Percentiles rank a stretch among this genome's conserved stretches.
Evolutionary conservation across 2,797 vertebrate genomes (phyloP).

Genomic region (Myotis planiceps): DNA sequence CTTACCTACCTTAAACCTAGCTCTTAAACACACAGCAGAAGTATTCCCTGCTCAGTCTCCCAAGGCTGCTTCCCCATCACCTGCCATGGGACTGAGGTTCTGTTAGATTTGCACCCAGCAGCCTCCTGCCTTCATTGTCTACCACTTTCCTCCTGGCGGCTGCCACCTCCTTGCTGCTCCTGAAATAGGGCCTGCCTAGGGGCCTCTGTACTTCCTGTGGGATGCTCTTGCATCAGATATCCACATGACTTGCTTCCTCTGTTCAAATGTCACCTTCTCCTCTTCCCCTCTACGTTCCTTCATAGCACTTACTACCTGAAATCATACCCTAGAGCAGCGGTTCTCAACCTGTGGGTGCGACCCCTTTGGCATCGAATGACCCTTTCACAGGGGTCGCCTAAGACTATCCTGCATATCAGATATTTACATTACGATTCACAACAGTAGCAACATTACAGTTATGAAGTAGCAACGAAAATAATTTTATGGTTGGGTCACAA

Average conservation of each 20-base stretch:
- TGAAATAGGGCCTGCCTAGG: background rate
- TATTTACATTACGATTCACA: too few relatives aligned
- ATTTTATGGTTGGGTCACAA: too few relatives aligned
- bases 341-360: too few relatives aligned
- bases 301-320: background rate
- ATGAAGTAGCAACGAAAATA: too few relatives aligned
- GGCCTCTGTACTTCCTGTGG: background rate
- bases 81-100: background rate
- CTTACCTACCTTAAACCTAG: background rate
- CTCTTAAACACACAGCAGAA: background rate
- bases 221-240: background rate
- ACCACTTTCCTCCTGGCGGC: background rate
- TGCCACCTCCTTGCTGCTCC: background rate
- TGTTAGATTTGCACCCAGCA: background rate
- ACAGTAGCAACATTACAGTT: too few relatives aligned
- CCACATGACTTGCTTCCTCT: background rate
- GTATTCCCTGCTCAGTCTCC: background rate
- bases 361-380: too few relatives aligned
- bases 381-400: too few relatives aligned
- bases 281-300: background rate
- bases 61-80: background rate
- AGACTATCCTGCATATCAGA: too few relatives aligned
- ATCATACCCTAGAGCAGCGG: background rate
- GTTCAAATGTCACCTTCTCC: background rate
- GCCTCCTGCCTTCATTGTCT: background rate